Conservation (phyloP, 2,888 invertebrate genomes). For the Erpobdella octoculata region DNA sequence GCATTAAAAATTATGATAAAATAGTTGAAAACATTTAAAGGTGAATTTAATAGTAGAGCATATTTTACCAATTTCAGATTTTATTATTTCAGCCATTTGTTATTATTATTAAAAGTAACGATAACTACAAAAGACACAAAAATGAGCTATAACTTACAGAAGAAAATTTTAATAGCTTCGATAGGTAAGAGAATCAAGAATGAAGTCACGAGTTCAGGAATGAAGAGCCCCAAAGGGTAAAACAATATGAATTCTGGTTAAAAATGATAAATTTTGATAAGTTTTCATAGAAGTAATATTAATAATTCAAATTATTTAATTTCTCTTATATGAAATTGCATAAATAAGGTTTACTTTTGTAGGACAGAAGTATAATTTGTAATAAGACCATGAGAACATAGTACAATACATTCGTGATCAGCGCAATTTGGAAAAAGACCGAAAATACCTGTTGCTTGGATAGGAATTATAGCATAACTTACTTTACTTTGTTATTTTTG, state of each 20-base stretch:
- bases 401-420: neutral
- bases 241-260: neutral
- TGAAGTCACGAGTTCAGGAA: neutral
- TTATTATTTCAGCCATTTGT: too few species aligned
- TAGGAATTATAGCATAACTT: too few species aligned
- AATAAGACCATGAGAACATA: neutral
- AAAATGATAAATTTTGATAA: neutral
- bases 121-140: too few species aligned
- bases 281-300: neutral
- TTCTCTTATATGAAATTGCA: neutral
- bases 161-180: slow-evolving; percentile 4
- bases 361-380: neutral
- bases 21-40: too few species aligned
- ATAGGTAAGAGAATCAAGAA: neutral
- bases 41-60: too few species aligned
- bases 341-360: slow-evolving; percentile 6
- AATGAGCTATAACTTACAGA: slow-evolving; percentile 1
- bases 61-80: too few species aligned
- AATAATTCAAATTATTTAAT: neutral
- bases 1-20: too few species aligned
- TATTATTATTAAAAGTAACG: too few species aligned
- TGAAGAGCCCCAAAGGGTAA: slow-evolving; percentile 7
- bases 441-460: slow-evolving; percentile 5
- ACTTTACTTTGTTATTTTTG: too few species aligned
- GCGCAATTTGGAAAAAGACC: neutral